These are phyloP conservation scores for Anthophora plumipes DNA, from an alignment of 2,888 invertebrate species.

Conservation along the genomic window DNA sequence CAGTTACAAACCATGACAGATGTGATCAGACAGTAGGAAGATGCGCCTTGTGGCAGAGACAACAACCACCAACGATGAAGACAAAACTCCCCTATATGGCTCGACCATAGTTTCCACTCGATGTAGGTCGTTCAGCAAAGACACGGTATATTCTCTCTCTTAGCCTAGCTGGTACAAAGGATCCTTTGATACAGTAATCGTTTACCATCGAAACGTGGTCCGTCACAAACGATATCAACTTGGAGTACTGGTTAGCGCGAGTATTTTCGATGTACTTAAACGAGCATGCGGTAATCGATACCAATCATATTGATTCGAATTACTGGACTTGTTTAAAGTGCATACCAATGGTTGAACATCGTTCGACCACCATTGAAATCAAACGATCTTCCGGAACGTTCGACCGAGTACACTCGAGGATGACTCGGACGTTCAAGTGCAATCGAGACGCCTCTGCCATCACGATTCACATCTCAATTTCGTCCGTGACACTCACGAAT, in stretches of 20 bases:
- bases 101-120: conserved; percentile 25
- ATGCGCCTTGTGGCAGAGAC: background rate
- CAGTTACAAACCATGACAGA: background rate
- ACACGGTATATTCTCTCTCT: conserved; percentile 24
- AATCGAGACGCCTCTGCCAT: background rate
- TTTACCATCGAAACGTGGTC: background rate
- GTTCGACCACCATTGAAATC: background rate
- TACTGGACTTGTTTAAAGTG: background rate
- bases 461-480: conserved; percentile 14
- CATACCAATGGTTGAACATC: background rate
- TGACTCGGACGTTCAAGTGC: background rate
- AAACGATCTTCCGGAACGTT: background rate
- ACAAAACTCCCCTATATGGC: conserved; percentile 7
- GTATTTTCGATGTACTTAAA: background rate
- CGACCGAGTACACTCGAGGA: conserved; percentile 9
- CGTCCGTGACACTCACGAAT: background rate
- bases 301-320: background rate
- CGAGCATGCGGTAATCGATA: background rate
- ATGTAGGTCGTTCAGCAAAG: conserved; percentile 44
- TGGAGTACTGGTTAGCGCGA: background rate
- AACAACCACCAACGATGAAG: background rate
- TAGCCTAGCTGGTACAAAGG: conserved; percentile 12
- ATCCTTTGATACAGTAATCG: conserved; percentile 9
- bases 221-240: background rate
- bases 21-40: conserved; percentile 13